These are phyloP conservation scores for Melolontha melolontha DNA, from an alignment of 2,888 invertebrate species.

Conservation along the genomic window DNA sequence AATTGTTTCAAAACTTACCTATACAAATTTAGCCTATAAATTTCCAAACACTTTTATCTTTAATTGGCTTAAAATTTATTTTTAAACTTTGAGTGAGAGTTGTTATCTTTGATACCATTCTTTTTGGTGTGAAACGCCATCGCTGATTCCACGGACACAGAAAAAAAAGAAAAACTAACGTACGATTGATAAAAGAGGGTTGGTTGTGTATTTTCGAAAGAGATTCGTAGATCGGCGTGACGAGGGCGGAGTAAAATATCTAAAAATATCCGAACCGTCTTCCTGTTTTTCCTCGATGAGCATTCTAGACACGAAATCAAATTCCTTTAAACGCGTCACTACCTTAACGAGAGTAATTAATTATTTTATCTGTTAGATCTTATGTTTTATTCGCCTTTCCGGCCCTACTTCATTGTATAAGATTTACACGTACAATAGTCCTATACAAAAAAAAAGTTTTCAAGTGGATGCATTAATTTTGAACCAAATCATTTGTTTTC, in stretches of 20 bases:
- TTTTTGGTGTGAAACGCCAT: slow-evolving; percentile 23
- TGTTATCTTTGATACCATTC: slow-evolving; percentile 31
- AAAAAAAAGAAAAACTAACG: slow-evolving; percentile 18
- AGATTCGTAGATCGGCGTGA: slow-evolving; percentile 25
- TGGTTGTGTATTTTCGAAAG: slow-evolving; percentile 7
- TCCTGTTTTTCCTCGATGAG: slow-evolving; percentile 16
- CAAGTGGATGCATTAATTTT: too few relatives aligned
- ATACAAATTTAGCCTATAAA: too few relatives aligned
- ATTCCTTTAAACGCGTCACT: slow-evolving; percentile 14
- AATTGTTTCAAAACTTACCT: too few relatives aligned
- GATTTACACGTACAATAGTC: too few relatives aligned
- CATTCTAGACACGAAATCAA: slow-evolving; percentile 20
- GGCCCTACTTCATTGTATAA: background rate
- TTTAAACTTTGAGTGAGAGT: too few relatives aligned
- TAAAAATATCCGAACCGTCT: slow-evolving; percentile 32
- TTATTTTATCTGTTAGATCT: slow-evolving; percentile 25
- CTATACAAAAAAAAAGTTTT: too few relatives aligned
- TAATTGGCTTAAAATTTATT: too few relatives aligned
- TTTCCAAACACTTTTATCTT: too few relatives aligned
- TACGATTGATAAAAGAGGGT: slow-evolving; percentile 28
- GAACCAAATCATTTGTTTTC: too few relatives aligned
- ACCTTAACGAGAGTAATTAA: slow-evolving; percentile 21
- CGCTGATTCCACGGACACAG: slow-evolving; percentile 9
- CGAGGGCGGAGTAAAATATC: slow-evolving; percentile 26
- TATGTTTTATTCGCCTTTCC: slow-evolving; percentile 5